These are phyloP conservation scores for Caenorhabditis japonica DNA, from an alignment of 2,888 invertebrate genomes.

Conservation along the genomic window DNA sequence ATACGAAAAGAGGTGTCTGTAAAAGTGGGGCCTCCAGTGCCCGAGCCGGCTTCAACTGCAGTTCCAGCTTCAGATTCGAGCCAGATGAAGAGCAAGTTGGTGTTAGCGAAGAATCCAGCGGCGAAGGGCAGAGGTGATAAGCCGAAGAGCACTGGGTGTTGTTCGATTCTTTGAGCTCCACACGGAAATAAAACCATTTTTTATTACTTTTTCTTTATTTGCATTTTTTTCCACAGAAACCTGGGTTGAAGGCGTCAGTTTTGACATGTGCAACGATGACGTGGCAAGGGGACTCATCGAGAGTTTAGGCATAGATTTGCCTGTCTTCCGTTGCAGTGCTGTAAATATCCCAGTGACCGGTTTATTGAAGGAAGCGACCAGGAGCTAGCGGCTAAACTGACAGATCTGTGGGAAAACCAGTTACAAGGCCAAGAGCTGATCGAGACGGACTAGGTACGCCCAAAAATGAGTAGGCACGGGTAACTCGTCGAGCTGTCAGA, in stretches of 20 bases:
- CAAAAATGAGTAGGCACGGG: too few relatives aligned
- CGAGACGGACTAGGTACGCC: too few relatives aligned
- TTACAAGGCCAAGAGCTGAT: too few relatives aligned
- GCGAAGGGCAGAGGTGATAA: background rate
- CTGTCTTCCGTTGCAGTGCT: too few relatives aligned
- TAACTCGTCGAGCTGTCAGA: too few relatives aligned
- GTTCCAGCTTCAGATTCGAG: background rate
- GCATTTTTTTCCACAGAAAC: background rate
- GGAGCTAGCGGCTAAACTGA: too few relatives aligned
- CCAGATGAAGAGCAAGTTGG: conserved; percentile 3
- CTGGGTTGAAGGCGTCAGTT: background rate
- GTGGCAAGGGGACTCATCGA: too few relatives aligned
- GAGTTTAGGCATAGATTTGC: too few relatives aligned
- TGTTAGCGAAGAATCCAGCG: background rate
- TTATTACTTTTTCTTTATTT: background rate
- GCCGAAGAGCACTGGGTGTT: conserved; percentile 26
- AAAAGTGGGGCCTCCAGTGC: background rate
- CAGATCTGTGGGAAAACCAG: too few relatives aligned
- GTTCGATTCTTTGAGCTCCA: conserved; percentile 26
- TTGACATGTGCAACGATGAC: too few relatives aligned
- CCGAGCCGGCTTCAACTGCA: background rate
- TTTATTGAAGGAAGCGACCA: too few relatives aligned
- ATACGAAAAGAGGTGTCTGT: background rate
- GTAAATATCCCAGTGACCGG: too few relatives aligned
- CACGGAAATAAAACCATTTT: conserved; percentile 56